Evolutionary conservation across 2,797 vertebrate species (phyloP).

Genomic region (Helostoma temminkii): DNA sequence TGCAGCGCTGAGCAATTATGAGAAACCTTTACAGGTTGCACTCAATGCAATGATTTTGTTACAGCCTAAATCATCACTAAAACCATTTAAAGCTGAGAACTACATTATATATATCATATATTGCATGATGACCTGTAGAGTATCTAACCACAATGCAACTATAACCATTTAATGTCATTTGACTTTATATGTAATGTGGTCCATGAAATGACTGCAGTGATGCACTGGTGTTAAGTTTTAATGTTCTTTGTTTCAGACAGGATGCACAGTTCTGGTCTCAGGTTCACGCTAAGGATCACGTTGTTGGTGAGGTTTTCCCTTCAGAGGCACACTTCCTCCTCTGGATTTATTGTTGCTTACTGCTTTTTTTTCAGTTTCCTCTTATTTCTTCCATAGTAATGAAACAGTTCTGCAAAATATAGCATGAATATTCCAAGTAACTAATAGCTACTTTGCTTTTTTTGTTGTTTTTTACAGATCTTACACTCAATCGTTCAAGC

Average conservation of each 20-base stretch:
- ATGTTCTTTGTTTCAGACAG: constrained; percentile 57
- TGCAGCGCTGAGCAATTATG: no score
- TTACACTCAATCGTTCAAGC: constrained; percentile 53
- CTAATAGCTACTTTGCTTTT: no score
- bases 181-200: background rate
- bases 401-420: background rate
- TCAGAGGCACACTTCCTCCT: constrained; percentile 14
- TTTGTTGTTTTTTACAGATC: constrained; percentile 59
- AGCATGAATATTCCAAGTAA: background rate
- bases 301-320: constrained; percentile 65
- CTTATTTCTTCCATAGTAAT: background rate
- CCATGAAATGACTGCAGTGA: background rate
- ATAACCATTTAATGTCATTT: no score
- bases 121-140: no score
- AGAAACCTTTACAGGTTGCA: background rate
- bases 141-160: no score
- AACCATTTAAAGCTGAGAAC: no score
- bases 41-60: no score
- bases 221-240: background rate
- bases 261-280: constrained; percentile 73
- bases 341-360: background rate
- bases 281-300: constrained; percentile 63
- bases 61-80: no score
- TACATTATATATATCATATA: no score
- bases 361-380: background rate